Conservation (phyloP, 53 echinoderm and acorn worm genomes). For the Apostichopus leukothele region DNA sequence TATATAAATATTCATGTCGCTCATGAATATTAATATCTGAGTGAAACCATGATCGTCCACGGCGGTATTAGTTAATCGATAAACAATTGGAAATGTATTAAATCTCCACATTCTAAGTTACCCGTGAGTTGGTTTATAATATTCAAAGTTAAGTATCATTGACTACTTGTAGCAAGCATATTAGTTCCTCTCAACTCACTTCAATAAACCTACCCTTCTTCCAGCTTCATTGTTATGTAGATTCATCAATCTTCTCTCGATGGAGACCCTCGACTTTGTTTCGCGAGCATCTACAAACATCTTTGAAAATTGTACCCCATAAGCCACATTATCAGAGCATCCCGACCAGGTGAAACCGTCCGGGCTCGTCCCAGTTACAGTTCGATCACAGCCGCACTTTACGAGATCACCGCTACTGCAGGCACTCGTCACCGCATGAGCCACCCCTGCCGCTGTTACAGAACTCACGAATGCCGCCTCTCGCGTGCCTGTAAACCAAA, state of each 20-base stretch:
- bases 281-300: slow-evolving; percentile 94
- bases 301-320: slow-evolving; percentile 92
- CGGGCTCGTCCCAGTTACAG: slow-evolving; percentile 78
- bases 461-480: slow-evolving; percentile 97
- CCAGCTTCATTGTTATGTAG: slow-evolving; percentile 98
- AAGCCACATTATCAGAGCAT: slow-evolving; percentile 93
- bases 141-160: not conserved
- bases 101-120: too few relatives aligned
- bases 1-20: too few relatives aligned
- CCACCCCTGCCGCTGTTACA: slow-evolving; percentile 90
- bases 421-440: slow-evolving; percentile 84
- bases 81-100: too few relatives aligned
- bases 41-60: too few relatives aligned
- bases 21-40: too few relatives aligned
- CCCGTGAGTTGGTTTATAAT: too few relatives aligned
- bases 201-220: slow-evolving; percentile 66
- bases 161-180: not conserved
- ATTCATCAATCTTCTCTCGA: slow-evolving; percentile 88
- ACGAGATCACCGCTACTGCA: slow-evolving; percentile 93
- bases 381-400: slow-evolving; percentile 95
- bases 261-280: slow-evolving; percentile 66
- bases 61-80: too few relatives aligned
- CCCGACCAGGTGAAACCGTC: slow-evolving; percentile 97
- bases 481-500: slow-evolving; percentile 72
- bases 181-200: not conserved